Evolutionary conservation across 2,888 invertebrate species (phyloP), one percentile per base, ranked within the genome.

Genomic region (Agapostemon virescens): DNA sequence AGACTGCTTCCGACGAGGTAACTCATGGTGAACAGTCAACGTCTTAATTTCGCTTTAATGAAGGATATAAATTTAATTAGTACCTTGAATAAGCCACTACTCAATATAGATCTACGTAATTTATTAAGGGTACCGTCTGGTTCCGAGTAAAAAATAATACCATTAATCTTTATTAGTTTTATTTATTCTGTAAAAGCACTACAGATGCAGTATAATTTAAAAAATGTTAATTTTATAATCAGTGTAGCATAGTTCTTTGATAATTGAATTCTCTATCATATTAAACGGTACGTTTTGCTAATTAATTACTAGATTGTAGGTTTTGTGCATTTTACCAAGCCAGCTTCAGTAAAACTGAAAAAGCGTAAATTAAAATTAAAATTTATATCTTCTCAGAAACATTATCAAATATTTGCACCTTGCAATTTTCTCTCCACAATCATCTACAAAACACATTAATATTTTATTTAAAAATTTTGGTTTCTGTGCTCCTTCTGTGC

Each of bases 61-160:
- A 49, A 49, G n/a, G 49, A 49, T n/a, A 49, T 49, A 49, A 49
- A 49, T 49, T 49, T 49, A 49, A 49, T 49, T 49, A 49, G 49
- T 49, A 49, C n/a, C n/a, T 49, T n/a, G 49, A 20, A n/a, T 11
- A 49, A 49, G 45, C 49, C 11, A n/a, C 49, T 49, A 49, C n/a
- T 49, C 49, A 49, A 49, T 49, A 49, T 49, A n/a, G n/a, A n/a
- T 45, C n/a, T 49, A 9, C 9, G n/a, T 49, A 49, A n/a, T 49
- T 49, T 49, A 49, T 49, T 49, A 49, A 2, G n/a, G n/a, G 9
- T 9, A 3, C 49, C 9, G 49, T 3, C 49, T 49, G n/a, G 2
- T n/a, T n/a, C 49, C 49, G n/a, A n/a, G 49, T n/a, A n/a, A n/a
- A 49, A 49, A 49, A 49, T 2, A 49, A n/a, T n/a, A 49, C 0